Percentiles rank a stretch among this genome's conserved stretches.
Conservation (phyloP, 92 coral and sea anemone genomes). For the Paramuricea clavata region DNA sequence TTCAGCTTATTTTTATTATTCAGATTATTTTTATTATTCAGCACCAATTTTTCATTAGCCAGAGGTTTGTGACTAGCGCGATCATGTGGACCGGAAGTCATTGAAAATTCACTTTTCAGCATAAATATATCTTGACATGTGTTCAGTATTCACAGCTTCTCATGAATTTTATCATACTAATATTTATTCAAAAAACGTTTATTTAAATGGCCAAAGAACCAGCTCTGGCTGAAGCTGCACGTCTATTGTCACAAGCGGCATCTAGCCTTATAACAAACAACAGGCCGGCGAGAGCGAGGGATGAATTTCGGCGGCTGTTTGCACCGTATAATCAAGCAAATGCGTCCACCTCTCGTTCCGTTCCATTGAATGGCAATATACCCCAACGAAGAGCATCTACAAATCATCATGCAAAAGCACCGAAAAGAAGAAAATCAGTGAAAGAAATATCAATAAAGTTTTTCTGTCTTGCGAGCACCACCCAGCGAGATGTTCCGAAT, state of each 20-base stretch:
- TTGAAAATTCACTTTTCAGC: not conserved
- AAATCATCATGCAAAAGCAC: slow-evolving; percentile 3
- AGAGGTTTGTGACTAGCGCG: slow-evolving; percentile 12
- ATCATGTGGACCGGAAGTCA: slow-evolving; percentile 5
- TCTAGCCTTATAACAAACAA: slow-evolving; percentile 37
- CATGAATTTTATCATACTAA: not conserved
- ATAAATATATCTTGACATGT: not conserved
- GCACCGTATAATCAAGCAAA: slow-evolving; percentile 19
- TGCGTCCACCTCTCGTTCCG: slow-evolving; percentile 10
- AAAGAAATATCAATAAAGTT: slow-evolving; percentile 11
- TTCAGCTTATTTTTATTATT: slow-evolving; percentile 3
- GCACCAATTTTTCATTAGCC: slow-evolving; percentile 3
- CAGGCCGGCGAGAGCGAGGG: slow-evolving; percentile 12
- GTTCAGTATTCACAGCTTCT: not conserved
- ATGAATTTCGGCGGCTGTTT: slow-evolving; percentile 41
- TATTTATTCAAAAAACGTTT: not conserved
- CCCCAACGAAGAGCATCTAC: not conserved
- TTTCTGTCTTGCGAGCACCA: slow-evolving; percentile 34
- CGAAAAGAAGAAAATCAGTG: slow-evolving; percentile 17
- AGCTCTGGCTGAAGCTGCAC: slow-evolving; percentile 25
- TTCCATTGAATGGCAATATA: not conserved
- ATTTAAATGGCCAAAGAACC: slow-evolving; percentile 25
- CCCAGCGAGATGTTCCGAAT: slow-evolving; percentile 26
- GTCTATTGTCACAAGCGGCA: slow-evolving; percentile 39
- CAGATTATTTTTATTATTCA: not conserved